A percentile compares a stretch with the other conserved stretches of the same genome.
Conservation (phyloP, 2,797 vertebrate genomes). For the Schizopygopsis pylzovi region DNA sequence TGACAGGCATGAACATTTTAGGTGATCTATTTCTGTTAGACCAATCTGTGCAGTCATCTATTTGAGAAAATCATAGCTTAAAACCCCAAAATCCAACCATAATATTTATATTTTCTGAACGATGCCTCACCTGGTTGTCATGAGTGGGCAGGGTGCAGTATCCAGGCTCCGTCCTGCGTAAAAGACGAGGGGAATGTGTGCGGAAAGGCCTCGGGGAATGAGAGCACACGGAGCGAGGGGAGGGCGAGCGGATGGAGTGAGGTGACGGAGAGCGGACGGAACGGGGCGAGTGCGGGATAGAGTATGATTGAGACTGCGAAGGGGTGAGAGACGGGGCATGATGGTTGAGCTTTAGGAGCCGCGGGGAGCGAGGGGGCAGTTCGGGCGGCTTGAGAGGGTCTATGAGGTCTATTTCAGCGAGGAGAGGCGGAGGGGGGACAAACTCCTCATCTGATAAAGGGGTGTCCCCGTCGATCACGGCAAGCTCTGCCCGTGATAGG, state of each 20-base stretch:
- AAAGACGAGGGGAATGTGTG: constrained; percentile 74
- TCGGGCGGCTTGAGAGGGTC: constrained; percentile 75
- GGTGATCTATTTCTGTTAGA: no score
- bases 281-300: constrained; percentile 72
- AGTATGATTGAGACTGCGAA: constrained; percentile 68
- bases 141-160: constrained; percentile 76
- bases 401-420: constrained; percentile 74
- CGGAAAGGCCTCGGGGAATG: constrained; percentile 76
- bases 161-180: constrained; percentile 72
- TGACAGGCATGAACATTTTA: neutral
- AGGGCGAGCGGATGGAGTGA: constrained; percentile 74
- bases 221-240: constrained; percentile 76
- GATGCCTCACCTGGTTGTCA: constrained; percentile 74
- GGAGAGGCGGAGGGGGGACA: constrained; percentile 75
- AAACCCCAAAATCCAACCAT: neutral
- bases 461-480: constrained; percentile 73
- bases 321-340: constrained; percentile 67
- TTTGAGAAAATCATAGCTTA: neutral
- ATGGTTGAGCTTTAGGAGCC: constrained; percentile 77
- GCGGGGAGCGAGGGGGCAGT: constrained; percentile 78
- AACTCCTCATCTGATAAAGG: constrained; percentile 70
- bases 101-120: neutral
- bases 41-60: neutral
- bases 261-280: constrained; percentile 76
- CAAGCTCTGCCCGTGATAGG: constrained; percentile 79